phyloP scores from a whole-genome alignment of 2,113 vertebrate genomes.

The Chaetorhynchus papuensis region DNA sequence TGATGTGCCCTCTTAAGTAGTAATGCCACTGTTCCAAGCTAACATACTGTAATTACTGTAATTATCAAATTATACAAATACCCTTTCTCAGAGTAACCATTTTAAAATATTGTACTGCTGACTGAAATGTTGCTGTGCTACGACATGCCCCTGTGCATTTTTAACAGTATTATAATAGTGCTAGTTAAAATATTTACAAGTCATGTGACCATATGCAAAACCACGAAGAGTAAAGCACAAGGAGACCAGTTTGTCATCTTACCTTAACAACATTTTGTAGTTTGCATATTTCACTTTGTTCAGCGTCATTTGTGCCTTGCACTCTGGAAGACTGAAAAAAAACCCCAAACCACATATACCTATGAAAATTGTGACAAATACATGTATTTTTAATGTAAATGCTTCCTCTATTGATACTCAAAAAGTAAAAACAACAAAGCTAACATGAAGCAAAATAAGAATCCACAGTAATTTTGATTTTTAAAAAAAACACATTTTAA shows the following conservation, averaged over 20 bases:
- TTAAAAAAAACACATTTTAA: background rate
- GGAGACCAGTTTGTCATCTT: background rate
- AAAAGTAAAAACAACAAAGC: background rate
- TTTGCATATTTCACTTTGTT: slow-evolving; percentile 84
- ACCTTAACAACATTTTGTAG: slow-evolving; percentile 90
- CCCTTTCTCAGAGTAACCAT: background rate
- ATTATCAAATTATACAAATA: background rate
- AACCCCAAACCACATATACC: background rate
- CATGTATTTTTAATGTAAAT: background rate
- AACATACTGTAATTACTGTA: background rate
- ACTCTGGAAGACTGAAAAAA: slow-evolving; percentile 75
- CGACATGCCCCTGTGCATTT: background rate
- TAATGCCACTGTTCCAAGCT: background rate
- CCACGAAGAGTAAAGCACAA: background rate
- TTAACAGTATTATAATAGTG: background rate
- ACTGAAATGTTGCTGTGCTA: background rate
- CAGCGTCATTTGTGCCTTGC: slow-evolving; percentile 72
- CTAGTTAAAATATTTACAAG: background rate
- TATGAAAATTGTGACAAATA: background rate
- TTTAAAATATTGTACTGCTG: background rate
- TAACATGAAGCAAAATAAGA: background rate
- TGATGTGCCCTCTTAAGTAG: background rate
- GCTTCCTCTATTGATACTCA: background rate
- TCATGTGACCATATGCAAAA: background rate
- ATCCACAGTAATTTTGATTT: background rate